phyloP scores from a whole-genome alignment of 23 tunicate species.

The Aplidium turbinatum region DNA sequence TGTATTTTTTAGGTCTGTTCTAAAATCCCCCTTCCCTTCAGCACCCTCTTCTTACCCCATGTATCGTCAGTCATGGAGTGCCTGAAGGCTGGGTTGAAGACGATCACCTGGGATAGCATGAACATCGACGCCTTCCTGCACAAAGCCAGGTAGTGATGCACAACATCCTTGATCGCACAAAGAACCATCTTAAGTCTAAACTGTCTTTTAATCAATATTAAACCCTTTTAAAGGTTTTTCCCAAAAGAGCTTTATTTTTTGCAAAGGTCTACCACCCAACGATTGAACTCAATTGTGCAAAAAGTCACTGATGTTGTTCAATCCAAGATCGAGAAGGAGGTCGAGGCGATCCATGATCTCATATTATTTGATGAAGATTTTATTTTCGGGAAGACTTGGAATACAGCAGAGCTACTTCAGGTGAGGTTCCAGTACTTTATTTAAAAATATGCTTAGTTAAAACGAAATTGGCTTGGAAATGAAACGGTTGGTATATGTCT shows the following conservation, averaged over 20 bases:
- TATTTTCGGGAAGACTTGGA: conserved; percentile 68
- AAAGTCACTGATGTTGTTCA: conserved; percentile 61
- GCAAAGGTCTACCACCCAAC: conserved; percentile 59
- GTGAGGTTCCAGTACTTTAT: no score
- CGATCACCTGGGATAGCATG: conserved; percentile 90
- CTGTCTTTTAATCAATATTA: no score
- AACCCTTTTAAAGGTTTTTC: no score
- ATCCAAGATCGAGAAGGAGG: conserved; percentile 55
- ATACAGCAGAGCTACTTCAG: conserved; percentile 31
- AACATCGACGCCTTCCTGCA: conserved; percentile 94
- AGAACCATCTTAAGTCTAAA: no score
- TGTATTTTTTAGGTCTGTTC: conserved; percentile 51
- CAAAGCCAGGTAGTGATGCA: conserved; percentile 87
- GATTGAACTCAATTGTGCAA: conserved; percentile 54
- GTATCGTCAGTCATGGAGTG: conserved; percentile 61
- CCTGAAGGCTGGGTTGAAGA: conserved; percentile 71
- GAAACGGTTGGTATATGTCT: no score
- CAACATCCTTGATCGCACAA: no score
- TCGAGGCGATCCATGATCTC: conserved; percentile 21
- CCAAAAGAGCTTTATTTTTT: no score
- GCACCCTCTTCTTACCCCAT: conserved; percentile 70
- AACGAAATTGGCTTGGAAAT: no score
- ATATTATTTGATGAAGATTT: conserved; percentile 57
- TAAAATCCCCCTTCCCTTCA: conserved; percentile 57
- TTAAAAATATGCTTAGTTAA: no score